Percentiles rank a stretch among this genome's conserved stretches.
phyloP scores from a whole-genome alignment of 2,888 invertebrate genomes.

The Mimas tiliae region DNA sequence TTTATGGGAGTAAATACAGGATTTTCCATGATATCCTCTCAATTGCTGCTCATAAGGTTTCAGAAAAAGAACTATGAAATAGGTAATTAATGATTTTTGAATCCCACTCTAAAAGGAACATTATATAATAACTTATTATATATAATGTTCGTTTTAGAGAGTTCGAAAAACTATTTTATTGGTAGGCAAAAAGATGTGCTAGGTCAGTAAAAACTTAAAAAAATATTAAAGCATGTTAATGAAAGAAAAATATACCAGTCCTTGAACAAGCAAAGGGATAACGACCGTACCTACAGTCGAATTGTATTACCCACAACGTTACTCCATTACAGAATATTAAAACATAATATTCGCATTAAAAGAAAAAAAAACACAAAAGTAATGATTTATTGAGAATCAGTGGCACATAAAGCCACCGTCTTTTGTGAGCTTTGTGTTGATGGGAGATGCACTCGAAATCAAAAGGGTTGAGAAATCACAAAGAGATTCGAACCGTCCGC shows the following conservation, averaged over 20 bases:
- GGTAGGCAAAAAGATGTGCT: too few species aligned
- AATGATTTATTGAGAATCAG: constrained; percentile 44
- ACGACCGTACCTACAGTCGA: constrained; percentile 15
- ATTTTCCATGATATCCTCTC: too few species aligned
- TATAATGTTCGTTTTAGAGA: too few species aligned
- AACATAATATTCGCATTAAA: constrained; percentile 26
- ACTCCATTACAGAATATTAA: constrained; percentile 25
- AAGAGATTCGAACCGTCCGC: constrained; percentile 2
- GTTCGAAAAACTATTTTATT: too few species aligned
- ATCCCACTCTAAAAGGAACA: too few species aligned
- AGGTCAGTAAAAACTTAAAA: background rate
- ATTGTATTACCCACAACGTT: constrained; percentile 23
- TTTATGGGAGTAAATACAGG: too few species aligned
- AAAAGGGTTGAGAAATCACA: constrained; percentile 23
- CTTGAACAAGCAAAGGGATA: constrained; percentile 16
- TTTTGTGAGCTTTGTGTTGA: constrained; percentile 49
- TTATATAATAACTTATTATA: too few species aligned
- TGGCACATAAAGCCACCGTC: constrained; percentile 58
- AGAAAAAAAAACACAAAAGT: constrained; percentile 30
- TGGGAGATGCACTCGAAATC: constrained; percentile 36
- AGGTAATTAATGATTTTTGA: too few species aligned
- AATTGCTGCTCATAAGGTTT: too few species aligned
- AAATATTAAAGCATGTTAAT: background rate
- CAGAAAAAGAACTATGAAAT: too few species aligned
- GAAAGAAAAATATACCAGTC: background rate